Evolutionary conservation across 2,888 invertebrate genomes (phyloP), one percentile per base, ranked within the genome.

Genomic region (Leucophenga montana): DNA sequence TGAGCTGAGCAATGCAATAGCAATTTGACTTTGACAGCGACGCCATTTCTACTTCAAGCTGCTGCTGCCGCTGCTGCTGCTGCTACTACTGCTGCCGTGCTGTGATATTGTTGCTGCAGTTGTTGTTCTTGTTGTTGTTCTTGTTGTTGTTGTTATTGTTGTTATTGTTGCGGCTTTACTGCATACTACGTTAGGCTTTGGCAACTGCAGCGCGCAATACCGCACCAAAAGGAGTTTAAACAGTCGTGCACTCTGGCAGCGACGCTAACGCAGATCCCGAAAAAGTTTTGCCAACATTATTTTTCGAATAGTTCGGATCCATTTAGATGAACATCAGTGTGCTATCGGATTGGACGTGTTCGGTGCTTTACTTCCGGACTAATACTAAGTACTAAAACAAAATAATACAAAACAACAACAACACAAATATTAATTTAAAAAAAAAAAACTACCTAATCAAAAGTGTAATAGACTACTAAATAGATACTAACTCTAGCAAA

Each of bases 281-380:
- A 85, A 80, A 88, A 79, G 79, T 85, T 83, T 87, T 78, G 84
- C 84, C 87, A 83, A 88, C 88, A 86, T 85, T 84, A 86, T 85
- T 85, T 39, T 85, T 86, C 84, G 83, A 85, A 88, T 88, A 87
- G 86, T 86, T 84, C 85, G 83, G 88, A 86, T 86, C 86, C 87
- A 84, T 88, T 87, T 87, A 87, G 87, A 88, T 85, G 88, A 88
- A 88, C 86, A 88, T 86, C 87, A 88, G 88, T 86, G 83, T 87
- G 88, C 87, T 88, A 86, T 87, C 86, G 86, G 85, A 87, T 86
- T 87, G 87, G 87, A 86, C 87, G 88, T 88, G 88, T 84, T 62
- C 73, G 74, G 56, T 20, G 27, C 48, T 56, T 22, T 65, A 53
- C 48, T 53, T 65, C 57, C 70, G 50, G 67, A 50, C 71, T 70